These are phyloP conservation scores for Toxonevra muliebris DNA, from an alignment of 2,888 invertebrate species.

Conservation along the genomic window DNA sequence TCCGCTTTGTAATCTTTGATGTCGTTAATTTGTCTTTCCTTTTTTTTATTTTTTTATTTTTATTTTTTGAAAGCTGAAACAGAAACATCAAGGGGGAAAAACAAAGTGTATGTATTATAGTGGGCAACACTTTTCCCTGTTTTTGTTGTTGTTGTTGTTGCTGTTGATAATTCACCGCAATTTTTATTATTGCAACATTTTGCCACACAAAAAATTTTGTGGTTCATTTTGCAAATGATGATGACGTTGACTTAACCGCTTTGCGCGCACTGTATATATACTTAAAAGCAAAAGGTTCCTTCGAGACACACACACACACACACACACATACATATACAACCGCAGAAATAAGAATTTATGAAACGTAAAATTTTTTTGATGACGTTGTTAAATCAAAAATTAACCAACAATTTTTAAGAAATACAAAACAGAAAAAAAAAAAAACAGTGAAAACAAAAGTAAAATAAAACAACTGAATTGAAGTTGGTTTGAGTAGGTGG, in stretches of 20 bases:
- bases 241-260: background rate
- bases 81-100: too few relatives aligned
- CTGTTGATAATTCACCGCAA: too few relatives aligned
- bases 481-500: too few relatives aligned
- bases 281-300: background rate
- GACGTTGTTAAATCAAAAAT: slow-evolving; percentile 57
- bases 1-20: slow-evolving; percentile 4
- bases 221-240: slow-evolving; percentile 15
- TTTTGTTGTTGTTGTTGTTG: too few relatives aligned
- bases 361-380: slow-evolving; percentile 57
- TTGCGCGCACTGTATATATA: background rate
- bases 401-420: slow-evolving; percentile 37
- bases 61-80: too few relatives aligned
- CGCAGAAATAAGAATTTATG: slow-evolving; percentile 48
- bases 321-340: slow-evolving; percentile 19
- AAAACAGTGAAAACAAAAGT: too few relatives aligned
- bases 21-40: background rate
- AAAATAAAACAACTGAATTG: too few relatives aligned
- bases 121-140: too few relatives aligned
- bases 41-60: too few relatives aligned
- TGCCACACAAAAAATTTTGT: slow-evolving; percentile 3
- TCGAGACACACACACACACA: background rate
- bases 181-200: background rate
- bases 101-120: too few relatives aligned
- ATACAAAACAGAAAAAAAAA: too few relatives aligned